Evolutionary conservation across 92 coral and sea anemone genomes (phyloP), one percentile per base, ranked within the genome.

Genomic region (Palythoa grandis): DNA sequence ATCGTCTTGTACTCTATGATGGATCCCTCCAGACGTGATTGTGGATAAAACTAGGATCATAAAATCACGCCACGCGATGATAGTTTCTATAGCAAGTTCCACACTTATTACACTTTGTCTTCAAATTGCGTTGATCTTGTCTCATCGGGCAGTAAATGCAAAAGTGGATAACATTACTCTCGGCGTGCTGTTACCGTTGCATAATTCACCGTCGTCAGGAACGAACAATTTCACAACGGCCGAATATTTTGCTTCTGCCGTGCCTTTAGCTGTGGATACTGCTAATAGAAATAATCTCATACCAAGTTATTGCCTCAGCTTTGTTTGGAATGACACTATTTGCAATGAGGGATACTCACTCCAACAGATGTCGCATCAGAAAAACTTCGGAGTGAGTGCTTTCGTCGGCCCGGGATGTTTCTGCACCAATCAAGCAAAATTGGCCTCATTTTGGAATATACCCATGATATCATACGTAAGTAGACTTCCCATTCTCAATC

Each of bases 401-500:
- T 90, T 93, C 48, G 90, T 97, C 52, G 99, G 99, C 0, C 98
- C 99, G 4, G 99, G 94, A 29, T 95, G 93, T 70, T 70, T 83
- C 6, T 97, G 99, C 72, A 83, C 88, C 20, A 87, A 92, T 12
- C 80, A 91, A 79, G 99, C 98, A 23, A 89, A 79, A 70, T 76
- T 97, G 7, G 93, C 98, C 7, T 88, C 96, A 48, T 92, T 93
- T 14, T 89, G 82, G 72, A 90, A 95, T 39, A 80, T 93, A 17
- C 97, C 99, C 14, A 89, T 97, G 91, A 74, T 95, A 54, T 97
- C 99, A 16, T 96, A 95, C 74, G 99, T 97, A 89, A 97, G 99
- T 95, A 86, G 11, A 8, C 69, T 19, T 60, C 69, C 10, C 10
- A 80, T 74, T 58, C 72, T 43, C 1, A 22, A 43, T 76, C 53